phyloP scores from a whole-genome alignment of 2,113 vertebrate species.

The Theropithecus gelada region DNA sequence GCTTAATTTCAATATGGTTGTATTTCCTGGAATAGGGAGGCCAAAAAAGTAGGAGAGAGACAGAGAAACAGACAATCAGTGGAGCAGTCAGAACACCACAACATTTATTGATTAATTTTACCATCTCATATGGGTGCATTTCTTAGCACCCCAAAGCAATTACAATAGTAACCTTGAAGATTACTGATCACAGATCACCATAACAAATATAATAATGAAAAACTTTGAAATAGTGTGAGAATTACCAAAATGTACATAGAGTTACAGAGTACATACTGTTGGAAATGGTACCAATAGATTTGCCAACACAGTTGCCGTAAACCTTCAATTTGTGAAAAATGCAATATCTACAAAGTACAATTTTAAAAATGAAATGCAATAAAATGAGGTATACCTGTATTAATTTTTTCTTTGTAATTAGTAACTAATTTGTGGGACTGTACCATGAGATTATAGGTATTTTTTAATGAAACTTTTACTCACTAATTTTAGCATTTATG shows the following conservation, averaged over 20 bases:
- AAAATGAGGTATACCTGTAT: background rate
- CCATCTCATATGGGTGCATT: background rate
- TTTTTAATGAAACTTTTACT: background rate
- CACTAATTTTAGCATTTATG: background rate
- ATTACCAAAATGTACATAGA: background rate
- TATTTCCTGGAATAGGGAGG: background rate
- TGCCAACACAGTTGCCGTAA: background rate
- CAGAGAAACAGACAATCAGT: background rate
- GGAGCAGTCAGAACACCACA: background rate
- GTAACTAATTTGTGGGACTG: background rate
- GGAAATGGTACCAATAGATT: background rate
- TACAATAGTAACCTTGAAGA: background rate
- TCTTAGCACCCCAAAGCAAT: background rate
- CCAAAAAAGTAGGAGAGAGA: background rate
- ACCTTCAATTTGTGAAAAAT: background rate
- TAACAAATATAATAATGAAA: background rate
- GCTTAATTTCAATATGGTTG: background rate
- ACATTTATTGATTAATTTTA: background rate
- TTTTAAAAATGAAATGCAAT: background rate
- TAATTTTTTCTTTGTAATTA: background rate
- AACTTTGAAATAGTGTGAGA: background rate
- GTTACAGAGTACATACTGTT: background rate
- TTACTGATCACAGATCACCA: background rate
- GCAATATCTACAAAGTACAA: background rate
- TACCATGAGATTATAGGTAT: background rate